phyloP scores from a whole-genome alignment of 30 jellyfish, hydroid and myxozoan species.

The Catostylus mosaicus region DNA sequence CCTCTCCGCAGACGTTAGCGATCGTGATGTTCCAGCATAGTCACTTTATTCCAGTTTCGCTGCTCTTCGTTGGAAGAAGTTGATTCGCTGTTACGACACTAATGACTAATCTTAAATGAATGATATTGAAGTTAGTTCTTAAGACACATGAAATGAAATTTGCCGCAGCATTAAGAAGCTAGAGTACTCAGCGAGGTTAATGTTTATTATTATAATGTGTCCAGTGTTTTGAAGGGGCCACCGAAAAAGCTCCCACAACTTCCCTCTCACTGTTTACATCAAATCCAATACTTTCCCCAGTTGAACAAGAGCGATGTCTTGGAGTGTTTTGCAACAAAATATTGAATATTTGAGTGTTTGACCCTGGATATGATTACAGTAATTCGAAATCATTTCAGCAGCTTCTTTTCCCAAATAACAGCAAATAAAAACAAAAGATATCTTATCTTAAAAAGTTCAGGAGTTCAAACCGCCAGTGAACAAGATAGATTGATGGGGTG shows the following conservation, averaged over 20 bases:
- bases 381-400: background rate
- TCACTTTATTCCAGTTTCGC: no score
- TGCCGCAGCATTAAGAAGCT: background rate
- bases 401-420: background rate
- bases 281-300: background rate
- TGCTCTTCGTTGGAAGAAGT: no score
- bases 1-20: background rate
- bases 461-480: background rate
- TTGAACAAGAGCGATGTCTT: background rate
- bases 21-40: background rate
- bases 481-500: background rate
- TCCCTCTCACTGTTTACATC: background rate
- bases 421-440: background rate
- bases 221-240: background rate
- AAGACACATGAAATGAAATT: background rate
- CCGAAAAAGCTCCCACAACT: background rate
- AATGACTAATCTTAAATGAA: background rate
- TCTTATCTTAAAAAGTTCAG: background rate
- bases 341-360: background rate
- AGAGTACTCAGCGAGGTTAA: background rate
- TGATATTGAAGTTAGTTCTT: background rate
- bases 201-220: background rate
- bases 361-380: background rate
- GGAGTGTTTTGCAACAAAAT: background rate
- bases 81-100: no score